Base-by-base conservation (phyloP, 2,113 vertebrate species). In the Thalassoma bifasciatum region DNA sequence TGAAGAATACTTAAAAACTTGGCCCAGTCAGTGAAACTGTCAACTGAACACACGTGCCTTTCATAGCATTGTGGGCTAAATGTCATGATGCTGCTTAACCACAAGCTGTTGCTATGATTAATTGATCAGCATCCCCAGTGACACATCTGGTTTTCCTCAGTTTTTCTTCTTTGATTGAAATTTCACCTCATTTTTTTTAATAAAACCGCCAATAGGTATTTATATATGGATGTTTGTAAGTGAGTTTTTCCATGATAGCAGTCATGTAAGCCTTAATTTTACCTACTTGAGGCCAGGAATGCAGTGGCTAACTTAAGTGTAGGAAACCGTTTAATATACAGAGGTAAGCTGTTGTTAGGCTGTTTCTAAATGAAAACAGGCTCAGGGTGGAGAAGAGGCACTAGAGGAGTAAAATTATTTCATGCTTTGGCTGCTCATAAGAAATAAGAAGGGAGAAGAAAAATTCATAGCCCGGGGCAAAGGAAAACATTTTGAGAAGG, bases 41-140 rank as follows among this genome's bases (percentile, higher is more conserved):
- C 50, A 79, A 57, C 34, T 53, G 12, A 72, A 82, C 60, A 65
- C 8, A 30, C 64, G 47, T 84, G 85, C 60, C 72, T 73, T 86
- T 87, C 82, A 64, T 40, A 16, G 66, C 34, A 56, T 54, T 46
- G 13, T 50, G 57, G 65, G 61, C 38, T 81, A 88, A 92, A 92
- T 89, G 90, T 87, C 89, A 92, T 36, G 34, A 65, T 53, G 76
- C 83, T 72, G 70, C 82, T 62, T 26, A 65, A 72, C 81, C 85
- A 72, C 87, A 88, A 74, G 86, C 88, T 84, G 85, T 70, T 75
- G 10, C 68, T 53, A 89, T 90, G 87, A 89, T 81, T 89, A 83
- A 90, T 90, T 91, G 82, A 91, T 90, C 42, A 79, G 82, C 19
- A 34, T 71, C 74, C 54, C 58, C 53, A 56, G 67, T 44, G 53